Evolutionary conservation across 2,888 invertebrate species (phyloP).

Genomic region (Apoda limacodes): DNA sequence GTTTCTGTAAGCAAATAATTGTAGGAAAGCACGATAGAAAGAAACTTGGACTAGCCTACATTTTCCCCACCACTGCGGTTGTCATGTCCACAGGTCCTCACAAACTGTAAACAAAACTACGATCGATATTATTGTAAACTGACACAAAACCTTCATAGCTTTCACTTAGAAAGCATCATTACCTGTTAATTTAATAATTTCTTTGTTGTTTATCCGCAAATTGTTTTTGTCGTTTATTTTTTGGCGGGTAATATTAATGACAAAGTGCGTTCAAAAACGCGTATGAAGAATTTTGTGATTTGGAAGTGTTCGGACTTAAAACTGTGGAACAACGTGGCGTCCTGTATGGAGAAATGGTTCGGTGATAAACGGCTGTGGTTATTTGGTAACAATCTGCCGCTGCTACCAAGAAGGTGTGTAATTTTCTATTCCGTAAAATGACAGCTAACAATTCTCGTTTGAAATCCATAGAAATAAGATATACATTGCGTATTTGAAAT

Average conservation of each 20-base stretch:
- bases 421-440: slow-evolving; percentile 2
- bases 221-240: slow-evolving; percentile 30
- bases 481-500: too few relatives aligned
- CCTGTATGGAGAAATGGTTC: slow-evolving; percentile 93
- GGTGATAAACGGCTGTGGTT: slow-evolving; percentile 92
- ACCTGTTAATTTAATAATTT: too few relatives aligned
- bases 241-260: slow-evolving; percentile 44
- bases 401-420: slow-evolving; percentile 83
- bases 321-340: slow-evolving; percentile 61
- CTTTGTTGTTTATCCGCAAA: too few relatives aligned
- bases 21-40: too few relatives aligned
- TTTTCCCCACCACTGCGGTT: slow-evolving; percentile 56
- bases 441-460: too few relatives aligned
- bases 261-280: slow-evolving; percentile 33
- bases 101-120: slow-evolving; percentile 62
- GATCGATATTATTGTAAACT: slow-evolving; percentile 54
- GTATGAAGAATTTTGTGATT: slow-evolving; percentile 41
- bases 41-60: too few relatives aligned
- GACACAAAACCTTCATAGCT: slow-evolving; percentile 27
- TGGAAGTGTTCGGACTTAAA: slow-evolving; percentile 38
- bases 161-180: too few relatives aligned
- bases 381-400: slow-evolving; percentile 89
- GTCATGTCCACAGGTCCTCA: slow-evolving; percentile 62
- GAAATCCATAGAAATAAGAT: too few relatives aligned
- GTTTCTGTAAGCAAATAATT: too few relatives aligned